Evolutionary conservation across 2,888 invertebrate genomes (phyloP).

Genomic region (Stramonita haemastoma): DNA sequence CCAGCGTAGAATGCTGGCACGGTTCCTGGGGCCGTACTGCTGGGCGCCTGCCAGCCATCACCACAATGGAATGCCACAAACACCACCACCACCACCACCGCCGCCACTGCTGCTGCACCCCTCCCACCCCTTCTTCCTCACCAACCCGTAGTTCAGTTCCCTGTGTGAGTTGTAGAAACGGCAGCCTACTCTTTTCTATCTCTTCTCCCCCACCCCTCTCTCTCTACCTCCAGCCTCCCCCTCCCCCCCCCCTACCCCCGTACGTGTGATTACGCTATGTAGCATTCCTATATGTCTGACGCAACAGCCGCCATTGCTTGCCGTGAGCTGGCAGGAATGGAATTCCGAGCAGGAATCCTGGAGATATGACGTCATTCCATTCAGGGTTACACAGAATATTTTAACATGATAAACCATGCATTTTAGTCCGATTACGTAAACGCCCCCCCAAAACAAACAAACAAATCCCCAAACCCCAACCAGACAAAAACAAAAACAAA

Average conservation of each 20-base stretch:
- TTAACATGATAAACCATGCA: no score
- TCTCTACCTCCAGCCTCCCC: neutral
- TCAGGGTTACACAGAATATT: neutral
- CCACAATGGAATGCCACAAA: conserved; percentile 35
- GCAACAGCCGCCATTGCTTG: neutral
- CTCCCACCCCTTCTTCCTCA: neutral
- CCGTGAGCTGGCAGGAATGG: neutral
- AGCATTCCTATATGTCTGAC: conserved; percentile 12
- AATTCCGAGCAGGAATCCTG: neutral
- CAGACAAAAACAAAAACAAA: neutral
- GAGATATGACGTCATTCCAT: conserved; percentile 4
- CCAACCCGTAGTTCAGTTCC: neutral
- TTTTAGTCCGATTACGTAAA: no score
- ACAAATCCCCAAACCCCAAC: neutral
- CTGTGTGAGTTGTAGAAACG: neutral
- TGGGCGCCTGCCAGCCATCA: conserved; percentile 31
- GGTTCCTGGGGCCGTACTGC: neutral
- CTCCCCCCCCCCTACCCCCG: neutral
- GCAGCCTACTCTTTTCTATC: no score
- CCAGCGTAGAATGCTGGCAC: conserved; percentile 39
- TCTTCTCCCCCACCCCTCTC: no score
- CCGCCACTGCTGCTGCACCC: neutral
- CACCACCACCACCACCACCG: neutral
- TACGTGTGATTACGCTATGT: neutral
- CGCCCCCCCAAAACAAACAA: neutral